Conservation (phyloP, 2,888 invertebrate species). For the Chrysopilus asiliformis region DNA sequence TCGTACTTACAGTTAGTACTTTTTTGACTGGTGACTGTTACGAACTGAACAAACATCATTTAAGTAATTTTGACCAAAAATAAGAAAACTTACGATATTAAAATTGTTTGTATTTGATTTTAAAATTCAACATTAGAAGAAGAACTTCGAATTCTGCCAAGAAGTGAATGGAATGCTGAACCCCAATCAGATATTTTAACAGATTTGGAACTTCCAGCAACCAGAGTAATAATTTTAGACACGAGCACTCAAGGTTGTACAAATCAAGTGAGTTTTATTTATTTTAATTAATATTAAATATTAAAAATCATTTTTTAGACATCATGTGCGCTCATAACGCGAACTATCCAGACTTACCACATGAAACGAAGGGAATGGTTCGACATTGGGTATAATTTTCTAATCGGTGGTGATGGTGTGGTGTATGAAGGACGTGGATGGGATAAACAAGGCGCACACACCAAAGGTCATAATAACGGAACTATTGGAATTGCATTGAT, state of each 20-base stretch:
- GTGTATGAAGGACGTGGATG: slow-evolving; percentile 64
- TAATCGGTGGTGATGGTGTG: slow-evolving; percentile 65
- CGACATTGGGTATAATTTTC: slow-evolving; percentile 65
- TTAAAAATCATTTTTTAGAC: too few species aligned
- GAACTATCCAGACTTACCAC: slow-evolving; percentile 46
- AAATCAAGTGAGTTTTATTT: too few species aligned
- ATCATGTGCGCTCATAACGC: slow-evolving; percentile 41
- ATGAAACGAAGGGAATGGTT: slow-evolving; percentile 49
- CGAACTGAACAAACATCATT: too few species aligned
- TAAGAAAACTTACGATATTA: too few species aligned
- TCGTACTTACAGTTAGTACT: too few species aligned
- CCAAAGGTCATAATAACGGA: slow-evolving; percentile 47
- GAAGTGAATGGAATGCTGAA: slow-evolving; percentile 50
- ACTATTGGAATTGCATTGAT: slow-evolving; percentile 61
- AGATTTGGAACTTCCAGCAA: slow-evolving; percentile 36
- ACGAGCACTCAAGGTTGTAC: too few species aligned
- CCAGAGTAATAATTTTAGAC: slow-evolving; percentile 42
- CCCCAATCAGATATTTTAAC: slow-evolving; percentile 26
- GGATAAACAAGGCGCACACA: slow-evolving; percentile 58
- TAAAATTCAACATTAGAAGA: too few species aligned
- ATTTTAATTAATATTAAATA: too few species aligned
- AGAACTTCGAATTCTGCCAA: slow-evolving; percentile 39
- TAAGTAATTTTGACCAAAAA: too few species aligned
- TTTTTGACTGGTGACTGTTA: too few species aligned
- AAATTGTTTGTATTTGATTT: too few species aligned